Percentiles rank a stretch among this genome's conserved stretches.
Evolutionary conservation across 1,140 invertebrate genomes (phyloP).

Genomic region (Drosophila mojavensis): DNA sequence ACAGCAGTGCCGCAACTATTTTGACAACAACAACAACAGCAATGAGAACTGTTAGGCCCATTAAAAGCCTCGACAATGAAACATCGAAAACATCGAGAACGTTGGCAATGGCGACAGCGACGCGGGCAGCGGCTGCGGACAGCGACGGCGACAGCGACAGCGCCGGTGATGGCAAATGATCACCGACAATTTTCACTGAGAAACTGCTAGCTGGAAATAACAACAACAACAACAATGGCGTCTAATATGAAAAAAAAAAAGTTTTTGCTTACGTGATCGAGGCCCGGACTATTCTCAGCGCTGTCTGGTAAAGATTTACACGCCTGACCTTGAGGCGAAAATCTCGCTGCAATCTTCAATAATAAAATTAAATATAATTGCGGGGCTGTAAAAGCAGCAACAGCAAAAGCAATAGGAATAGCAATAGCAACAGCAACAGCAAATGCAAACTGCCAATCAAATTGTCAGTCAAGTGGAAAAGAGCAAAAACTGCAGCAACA

Average conservation of each 20-base stretch:
- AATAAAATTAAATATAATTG: constrained; percentile 83
- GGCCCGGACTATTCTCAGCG: constrained; percentile 43
- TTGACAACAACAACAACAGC: constrained; percentile 24
- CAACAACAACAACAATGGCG: constrained; percentile 14
- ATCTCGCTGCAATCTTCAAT: constrained; percentile 81
- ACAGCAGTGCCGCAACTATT: neutral
- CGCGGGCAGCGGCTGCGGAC: neutral
- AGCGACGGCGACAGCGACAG: constrained; percentile 8
- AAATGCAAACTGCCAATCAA: constrained; percentile 74
- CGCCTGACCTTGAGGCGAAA: constrained; percentile 78
- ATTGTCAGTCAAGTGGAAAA: constrained; percentile 82
- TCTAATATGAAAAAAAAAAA: constrained; percentile 46
- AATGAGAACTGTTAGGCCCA: constrained; percentile 59
- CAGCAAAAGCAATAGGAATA: constrained; percentile 36
- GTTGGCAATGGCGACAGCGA: constrained; percentile 16
- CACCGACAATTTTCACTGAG: constrained; percentile 47
- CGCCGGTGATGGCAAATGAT: constrained; percentile 32
- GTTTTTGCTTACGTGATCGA: constrained; percentile 73
- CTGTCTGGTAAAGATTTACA: constrained; percentile 73
- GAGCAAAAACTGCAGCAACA: constrained; percentile 72
- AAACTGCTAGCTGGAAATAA: constrained; percentile 45
- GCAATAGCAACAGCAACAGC: constrained; percentile 47
- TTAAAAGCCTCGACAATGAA: constrained; percentile 67
- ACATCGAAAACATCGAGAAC: constrained; percentile 48
- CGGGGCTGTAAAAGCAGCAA: constrained; percentile 64